phyloP scores from a whole-genome alignment of 2,113 vertebrate species.

The Triplophysa rosa region DNA sequence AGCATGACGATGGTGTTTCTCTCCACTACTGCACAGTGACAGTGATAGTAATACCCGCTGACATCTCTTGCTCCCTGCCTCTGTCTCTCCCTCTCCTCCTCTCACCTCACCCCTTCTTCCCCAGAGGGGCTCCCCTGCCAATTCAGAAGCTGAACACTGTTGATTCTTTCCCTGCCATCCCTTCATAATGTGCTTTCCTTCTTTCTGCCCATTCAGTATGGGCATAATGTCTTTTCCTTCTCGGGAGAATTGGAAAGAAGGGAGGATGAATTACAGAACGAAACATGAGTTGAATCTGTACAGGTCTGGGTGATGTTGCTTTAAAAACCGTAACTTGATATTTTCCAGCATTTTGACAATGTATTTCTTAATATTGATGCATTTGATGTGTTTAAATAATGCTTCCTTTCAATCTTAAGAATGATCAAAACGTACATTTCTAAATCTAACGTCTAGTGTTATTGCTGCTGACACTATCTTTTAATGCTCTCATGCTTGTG shows the following conservation, averaged over 20 bases:
- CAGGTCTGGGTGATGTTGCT: background rate
- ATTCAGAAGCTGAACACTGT: conserved; percentile 74
- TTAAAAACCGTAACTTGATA: background rate
- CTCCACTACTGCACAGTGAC: conserved; percentile 58
- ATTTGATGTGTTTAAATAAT: background rate
- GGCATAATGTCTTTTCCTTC: conserved; percentile 66
- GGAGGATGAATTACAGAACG: conserved; percentile 48
- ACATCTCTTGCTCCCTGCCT: conserved; percentile 66
- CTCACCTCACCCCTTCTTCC: conserved; percentile 65
- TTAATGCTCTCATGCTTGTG: too few relatives aligned
- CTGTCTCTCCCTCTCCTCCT: conserved; percentile 41
- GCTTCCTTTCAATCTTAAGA: background rate
- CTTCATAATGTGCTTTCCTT: conserved; percentile 61
- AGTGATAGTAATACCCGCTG: conserved; percentile 74
- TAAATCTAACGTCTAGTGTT: too few relatives aligned
- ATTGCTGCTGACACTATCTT: too few relatives aligned
- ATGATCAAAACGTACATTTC: background rate
- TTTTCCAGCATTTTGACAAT: background rate
- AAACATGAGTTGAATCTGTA: conserved; percentile 28
- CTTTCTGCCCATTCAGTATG: conserved; percentile 56
- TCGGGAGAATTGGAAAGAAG: conserved; percentile 51
- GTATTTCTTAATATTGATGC: background rate
- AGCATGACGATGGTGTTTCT: conserved; percentile 28
- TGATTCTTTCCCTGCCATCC: conserved; percentile 70
- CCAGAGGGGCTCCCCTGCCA: conserved; percentile 61